phyloP scores from a whole-genome alignment of 2,113 vertebrate genomes.

The Anarrhichthys ocellatus region DNA sequence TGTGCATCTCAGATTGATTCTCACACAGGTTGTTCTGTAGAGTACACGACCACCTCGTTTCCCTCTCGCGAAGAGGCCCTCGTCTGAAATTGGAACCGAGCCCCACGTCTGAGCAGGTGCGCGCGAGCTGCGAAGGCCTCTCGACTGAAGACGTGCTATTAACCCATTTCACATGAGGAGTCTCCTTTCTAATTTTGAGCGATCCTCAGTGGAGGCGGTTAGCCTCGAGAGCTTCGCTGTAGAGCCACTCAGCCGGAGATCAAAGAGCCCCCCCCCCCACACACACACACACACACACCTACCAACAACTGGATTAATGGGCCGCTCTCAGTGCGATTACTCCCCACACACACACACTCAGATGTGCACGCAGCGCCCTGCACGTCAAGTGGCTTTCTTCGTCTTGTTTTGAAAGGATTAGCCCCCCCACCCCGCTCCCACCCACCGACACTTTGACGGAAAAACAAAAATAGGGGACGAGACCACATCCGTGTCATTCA shows the following conservation, averaged over 20 bases:
- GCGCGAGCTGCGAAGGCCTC: conserved; percentile 16
- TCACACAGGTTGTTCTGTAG: conserved; percentile 31
- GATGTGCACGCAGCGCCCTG: conserved; percentile 30
- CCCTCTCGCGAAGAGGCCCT: conserved; percentile 40
- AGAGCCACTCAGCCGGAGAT: conserved; percentile 60
- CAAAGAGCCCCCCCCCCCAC: conserved; percentile 42
- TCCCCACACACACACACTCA: conserved; percentile 48
- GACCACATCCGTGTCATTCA: not conserved
- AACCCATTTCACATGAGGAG: conserved; percentile 60
- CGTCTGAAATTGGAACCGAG: conserved; percentile 52
- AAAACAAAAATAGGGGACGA: conserved; percentile 34
- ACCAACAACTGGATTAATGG: conserved; percentile 64
- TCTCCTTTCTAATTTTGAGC: conserved; percentile 57
- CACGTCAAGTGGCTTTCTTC: conserved; percentile 58
- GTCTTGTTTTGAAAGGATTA: conserved; percentile 68
- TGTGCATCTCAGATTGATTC: conserved; percentile 23
- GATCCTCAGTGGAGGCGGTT: conserved; percentile 38
- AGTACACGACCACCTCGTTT: conserved; percentile 58
- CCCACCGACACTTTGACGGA: not conserved
- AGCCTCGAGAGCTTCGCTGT: conserved; percentile 33
- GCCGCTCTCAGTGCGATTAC: conserved; percentile 61
- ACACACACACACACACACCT: not conserved
- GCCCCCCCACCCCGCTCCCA: not conserved
- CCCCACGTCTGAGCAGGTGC: not conserved
- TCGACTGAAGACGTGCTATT: conserved; percentile 57